Conservation (phyloP, 2,797 vertebrate genomes). For the Muscicapa striata region DNA sequence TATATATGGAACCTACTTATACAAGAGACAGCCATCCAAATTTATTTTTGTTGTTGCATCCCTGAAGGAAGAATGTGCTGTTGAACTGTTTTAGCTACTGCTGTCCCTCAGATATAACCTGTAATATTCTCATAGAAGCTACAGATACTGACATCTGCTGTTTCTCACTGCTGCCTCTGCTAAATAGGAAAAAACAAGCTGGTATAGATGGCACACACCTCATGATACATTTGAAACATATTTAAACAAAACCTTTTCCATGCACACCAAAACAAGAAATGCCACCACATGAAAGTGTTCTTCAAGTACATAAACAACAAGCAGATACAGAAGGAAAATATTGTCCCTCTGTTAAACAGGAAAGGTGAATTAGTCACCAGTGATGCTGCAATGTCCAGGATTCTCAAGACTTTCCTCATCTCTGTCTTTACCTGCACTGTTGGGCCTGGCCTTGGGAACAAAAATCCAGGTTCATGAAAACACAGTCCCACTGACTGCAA, state of each 20-base stretch:
- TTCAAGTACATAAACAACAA: not conserved
- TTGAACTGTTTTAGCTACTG: not conserved
- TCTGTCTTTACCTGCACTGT: not conserved
- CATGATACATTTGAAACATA: not conserved
- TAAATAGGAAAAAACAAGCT: not conserved
- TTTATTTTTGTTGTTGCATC: not conserved
- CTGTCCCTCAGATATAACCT: not conserved
- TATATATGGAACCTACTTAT: not conserved
- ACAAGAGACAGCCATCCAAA: not conserved
- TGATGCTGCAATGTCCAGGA: accelerated
- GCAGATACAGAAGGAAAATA: not conserved
- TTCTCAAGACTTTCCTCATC: not conserved
- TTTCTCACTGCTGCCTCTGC: not conserved
- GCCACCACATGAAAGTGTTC: not conserved
- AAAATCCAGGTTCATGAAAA: not conserved
- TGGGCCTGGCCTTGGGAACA: not conserved
- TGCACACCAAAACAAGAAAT: not conserved
- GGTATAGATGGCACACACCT: not conserved
- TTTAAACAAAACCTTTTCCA: not conserved
- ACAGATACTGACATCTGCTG: not conserved
- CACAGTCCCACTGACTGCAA: not conserved
- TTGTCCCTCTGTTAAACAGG: not conserved
- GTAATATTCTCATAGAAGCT: not conserved
- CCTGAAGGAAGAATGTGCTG: not conserved
- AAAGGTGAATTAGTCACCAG: not conserved